Evolutionary conservation across 1,140 invertebrate species (phyloP).

Genomic region (Lepeophtheirus salmonis): DNA sequence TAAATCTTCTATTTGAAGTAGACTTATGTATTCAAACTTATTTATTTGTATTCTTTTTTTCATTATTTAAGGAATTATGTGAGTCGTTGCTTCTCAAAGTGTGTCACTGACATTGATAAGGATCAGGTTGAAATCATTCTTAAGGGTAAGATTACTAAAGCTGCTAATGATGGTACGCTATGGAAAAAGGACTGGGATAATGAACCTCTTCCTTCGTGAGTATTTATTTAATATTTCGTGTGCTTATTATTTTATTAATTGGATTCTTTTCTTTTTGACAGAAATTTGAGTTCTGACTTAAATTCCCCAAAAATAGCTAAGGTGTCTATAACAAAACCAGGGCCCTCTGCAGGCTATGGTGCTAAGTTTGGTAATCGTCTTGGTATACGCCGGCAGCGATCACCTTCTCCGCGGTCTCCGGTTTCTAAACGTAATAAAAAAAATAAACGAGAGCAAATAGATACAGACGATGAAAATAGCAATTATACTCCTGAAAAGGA

Average conservation of each 20-base stretch:
- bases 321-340: no score
- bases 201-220: slow-evolving; percentile 51
- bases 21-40: no score
- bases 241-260: background rate
- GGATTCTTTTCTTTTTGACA: no score
- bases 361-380: background rate
- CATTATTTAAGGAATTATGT: slow-evolving; percentile 47
- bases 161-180: slow-evolving; percentile 60
- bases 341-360: background rate
- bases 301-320: background rate
- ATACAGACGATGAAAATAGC: no score
- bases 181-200: slow-evolving; percentile 76
- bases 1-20: no score
- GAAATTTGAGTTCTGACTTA: background rate
- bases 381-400: background rate
- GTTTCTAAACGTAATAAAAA: background rate
- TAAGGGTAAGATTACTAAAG: slow-evolving; percentile 73
- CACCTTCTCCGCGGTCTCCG: background rate
- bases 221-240: no score
- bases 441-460: no score
- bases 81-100: slow-evolving; percentile 71
- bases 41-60: no score
- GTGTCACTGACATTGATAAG: slow-evolving; percentile 62
- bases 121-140: slow-evolving; percentile 81
- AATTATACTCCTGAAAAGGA: no score